Evolutionary conservation across 2,797 vertebrate species (phyloP), one percentile per base, ranked within the genome.

Genomic region (Crax fasciolata): DNA sequence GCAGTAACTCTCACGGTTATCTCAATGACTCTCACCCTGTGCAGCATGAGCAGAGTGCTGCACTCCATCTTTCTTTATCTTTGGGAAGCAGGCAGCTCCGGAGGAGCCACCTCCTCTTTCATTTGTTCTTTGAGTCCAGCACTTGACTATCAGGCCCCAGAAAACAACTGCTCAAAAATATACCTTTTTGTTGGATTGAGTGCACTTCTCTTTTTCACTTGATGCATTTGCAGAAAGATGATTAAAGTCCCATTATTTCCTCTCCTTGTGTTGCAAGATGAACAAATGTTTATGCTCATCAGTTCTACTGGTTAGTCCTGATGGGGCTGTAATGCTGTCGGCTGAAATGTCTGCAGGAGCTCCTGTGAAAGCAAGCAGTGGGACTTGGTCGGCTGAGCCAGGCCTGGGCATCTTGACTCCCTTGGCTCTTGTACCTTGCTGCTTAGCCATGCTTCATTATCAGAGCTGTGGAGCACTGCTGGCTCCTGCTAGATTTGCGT

Each of bases 61-160:
- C 77, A 79, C 70, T 96, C 75, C 82, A 75, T 95, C 87, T 93
- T 92, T 71, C 77, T 94, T 97, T 97, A 96, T 96, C 96, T 96
- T 90, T 19, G 32, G 59, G 78, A 93, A 84, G 59, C 97, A 96
- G 95, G 83, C 89, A 87, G 82, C 51, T 74, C 78, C 66, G 30
- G 54, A 87, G 48, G 13, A 94, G 11, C 43, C 49, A 62, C 70
- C 39, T 93, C 57, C 77, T 96, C 75, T 92, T 93, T 85, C 46
- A 68, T 86, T 93, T 90, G 49, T 74, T 87, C 54, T 89, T 84
- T 68, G 46, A 93, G 62, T 46, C 58, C 49, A 95, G 75, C 46
- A 68, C 72, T 93, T 85, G 84, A 76, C 62, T 91, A 68, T 75
- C 67, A 49, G 82, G 89, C 83, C 63, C 87, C 27, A 41, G 76